phyloP scores from a whole-genome alignment of 2,888 invertebrate genomes.

The Epirrita christyi region DNA sequence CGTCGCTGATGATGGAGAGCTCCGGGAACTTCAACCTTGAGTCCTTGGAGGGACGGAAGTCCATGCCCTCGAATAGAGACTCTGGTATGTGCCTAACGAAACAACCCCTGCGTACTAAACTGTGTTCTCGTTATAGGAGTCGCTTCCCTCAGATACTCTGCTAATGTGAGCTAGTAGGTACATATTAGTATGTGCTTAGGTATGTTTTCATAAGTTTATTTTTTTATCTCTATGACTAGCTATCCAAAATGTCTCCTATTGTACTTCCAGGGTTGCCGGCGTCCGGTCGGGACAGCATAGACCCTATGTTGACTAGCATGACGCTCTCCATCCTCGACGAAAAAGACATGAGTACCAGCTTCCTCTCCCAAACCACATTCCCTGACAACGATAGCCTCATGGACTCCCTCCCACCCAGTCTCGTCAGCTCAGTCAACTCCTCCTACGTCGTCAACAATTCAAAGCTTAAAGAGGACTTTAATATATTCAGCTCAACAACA shows the following conservation, averaged over 20 bases:
- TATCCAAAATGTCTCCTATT: background rate
- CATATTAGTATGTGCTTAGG: too few species aligned
- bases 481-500: constrained; percentile 76
- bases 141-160: too few species aligned
- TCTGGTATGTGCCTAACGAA: constrained; percentile 63
- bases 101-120: too few species aligned
- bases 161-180: too few species aligned
- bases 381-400: constrained; percentile 78
- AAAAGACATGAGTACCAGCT: constrained; percentile 82
- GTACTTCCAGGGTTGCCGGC: constrained; percentile 58
- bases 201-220: too few species aligned
- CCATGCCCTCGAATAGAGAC: constrained; percentile 63
- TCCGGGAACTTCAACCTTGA: constrained; percentile 75
- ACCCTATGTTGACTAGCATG: constrained; percentile 81
- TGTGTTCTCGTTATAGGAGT: too few species aligned
- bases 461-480: constrained; percentile 61
- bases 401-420: constrained; percentile 76
- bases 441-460: constrained; percentile 68
- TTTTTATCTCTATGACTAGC: background rate
- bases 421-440: constrained; percentile 78
- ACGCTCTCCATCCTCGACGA: constrained; percentile 80
- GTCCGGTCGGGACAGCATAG: constrained; percentile 71
- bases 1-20: constrained; percentile 80
- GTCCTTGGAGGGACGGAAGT: constrained; percentile 67
- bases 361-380: constrained; percentile 78